Conservation (phyloP, 1,140 invertebrate genomes). For the Plectrocnemia conspersa region DNA sequence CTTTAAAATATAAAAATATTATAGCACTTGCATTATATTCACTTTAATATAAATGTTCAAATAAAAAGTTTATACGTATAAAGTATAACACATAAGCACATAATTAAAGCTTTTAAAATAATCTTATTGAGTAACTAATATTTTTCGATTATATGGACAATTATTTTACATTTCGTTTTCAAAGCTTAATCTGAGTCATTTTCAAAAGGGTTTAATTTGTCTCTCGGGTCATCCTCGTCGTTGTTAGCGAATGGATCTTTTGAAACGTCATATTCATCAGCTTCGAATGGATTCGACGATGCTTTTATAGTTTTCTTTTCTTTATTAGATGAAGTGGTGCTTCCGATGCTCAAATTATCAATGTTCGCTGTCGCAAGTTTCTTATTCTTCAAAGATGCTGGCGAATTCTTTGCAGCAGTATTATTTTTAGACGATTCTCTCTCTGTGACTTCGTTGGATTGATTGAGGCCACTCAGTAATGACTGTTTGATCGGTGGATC, state of each 20-base stretch:
- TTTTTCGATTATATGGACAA: too few relatives aligned
- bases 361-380: conserved; percentile 14
- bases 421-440: conserved; percentile 30
- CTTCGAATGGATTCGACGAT: conserved; percentile 53
- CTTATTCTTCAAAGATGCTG: conserved; percentile 21
- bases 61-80: too few relatives aligned
- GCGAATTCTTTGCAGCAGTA: conserved; percentile 26
- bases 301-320: conserved; percentile 50
- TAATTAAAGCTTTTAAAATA: too few relatives aligned
- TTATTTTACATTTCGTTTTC: too few relatives aligned
- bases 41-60: too few relatives aligned
- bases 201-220: conserved; percentile 5
- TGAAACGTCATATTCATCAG: conserved; percentile 54
- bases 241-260: conserved; percentile 52
- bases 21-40: too few relatives aligned
- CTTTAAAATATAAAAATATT: too few relatives aligned
- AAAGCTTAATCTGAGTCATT: too few relatives aligned
- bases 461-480: conserved; percentile 15
- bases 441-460: conserved; percentile 25
- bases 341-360: conserved; percentile 13
- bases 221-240: not conserved
- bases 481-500: conserved; percentile 13
- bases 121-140: too few relatives aligned
- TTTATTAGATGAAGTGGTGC: conserved; percentile 38
- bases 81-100: too few relatives aligned